Evolutionary conservation across 2,888 invertebrate species (phyloP).

Genomic region (Pristionchus maxplancki): DNA sequence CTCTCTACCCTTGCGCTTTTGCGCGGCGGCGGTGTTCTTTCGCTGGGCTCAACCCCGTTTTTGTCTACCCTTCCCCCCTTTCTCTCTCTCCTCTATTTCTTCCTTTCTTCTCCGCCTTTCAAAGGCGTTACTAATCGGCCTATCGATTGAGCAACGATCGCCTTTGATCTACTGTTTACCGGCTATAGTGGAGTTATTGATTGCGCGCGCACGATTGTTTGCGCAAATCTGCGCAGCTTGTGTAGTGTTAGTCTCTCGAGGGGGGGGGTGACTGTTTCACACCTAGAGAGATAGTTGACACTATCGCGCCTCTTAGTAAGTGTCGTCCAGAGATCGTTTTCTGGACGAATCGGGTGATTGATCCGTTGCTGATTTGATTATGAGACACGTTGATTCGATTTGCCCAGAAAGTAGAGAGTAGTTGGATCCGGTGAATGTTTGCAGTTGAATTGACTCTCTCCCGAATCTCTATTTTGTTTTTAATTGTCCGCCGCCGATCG

Average conservation of each 20-base stretch:
- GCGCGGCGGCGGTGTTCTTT: slow-evolving; percentile 33
- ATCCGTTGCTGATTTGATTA: neutral
- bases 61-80: neutral
- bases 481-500: neutral
- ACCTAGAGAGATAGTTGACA: neutral
- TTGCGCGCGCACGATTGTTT: neutral
- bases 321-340: neutral
- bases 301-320: neutral
- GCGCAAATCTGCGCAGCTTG: neutral
- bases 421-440: neutral
- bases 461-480: neutral
- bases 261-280: neutral
- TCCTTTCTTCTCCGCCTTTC: neutral
- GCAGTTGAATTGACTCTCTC: neutral
- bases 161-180: neutral
- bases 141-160: neutral
- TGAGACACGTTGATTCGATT: neutral
- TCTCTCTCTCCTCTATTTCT: neutral
- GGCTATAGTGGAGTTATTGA: neutral
- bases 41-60: slow-evolving; percentile 39
- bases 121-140: slow-evolving; percentile 23
- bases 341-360: neutral
- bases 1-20: slow-evolving; percentile 23
- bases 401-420: neutral
- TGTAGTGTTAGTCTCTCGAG: neutral